A percentile compares a stretch with the other conserved stretches of the same genome.
These are phyloP conservation scores for Alethe diademata DNA, from an alignment of 2,113 vertebrate genomes.

Conservation along the genomic window DNA sequence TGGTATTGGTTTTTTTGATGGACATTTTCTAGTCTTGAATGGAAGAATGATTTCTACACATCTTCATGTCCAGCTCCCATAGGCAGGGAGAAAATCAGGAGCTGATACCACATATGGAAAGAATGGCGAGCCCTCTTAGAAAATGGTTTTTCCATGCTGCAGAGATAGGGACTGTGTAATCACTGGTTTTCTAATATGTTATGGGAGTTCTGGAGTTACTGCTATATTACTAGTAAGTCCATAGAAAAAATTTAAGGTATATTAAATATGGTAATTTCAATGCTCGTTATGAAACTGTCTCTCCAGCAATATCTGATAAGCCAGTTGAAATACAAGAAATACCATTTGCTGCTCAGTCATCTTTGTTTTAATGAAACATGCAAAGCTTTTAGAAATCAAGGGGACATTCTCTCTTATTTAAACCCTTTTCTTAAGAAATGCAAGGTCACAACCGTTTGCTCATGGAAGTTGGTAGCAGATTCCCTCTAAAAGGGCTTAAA, in stretches of 20 bases:
- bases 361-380: not conserved
- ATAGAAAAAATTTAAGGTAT: not conserved
- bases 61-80: not conserved
- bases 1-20: not conserved
- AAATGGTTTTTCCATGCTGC: not conserved
- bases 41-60: not conserved
- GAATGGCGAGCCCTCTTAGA: not conserved
- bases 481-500: not conserved
- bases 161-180: not conserved
- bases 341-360: not conserved
- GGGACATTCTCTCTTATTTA: not conserved
- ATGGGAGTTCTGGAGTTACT: not conserved
- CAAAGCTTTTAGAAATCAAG: not conserved
- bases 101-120: not conserved
- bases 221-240: not conserved
- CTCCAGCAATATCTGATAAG: not conserved
- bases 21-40: not conserved
- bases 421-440: not conserved
- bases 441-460: not conserved
- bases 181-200: not conserved
- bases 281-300: rapidly evolving
- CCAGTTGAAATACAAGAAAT: not conserved
- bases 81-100: not conserved
- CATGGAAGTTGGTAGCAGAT: not conserved
- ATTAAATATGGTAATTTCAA: not conserved